Evolutionary conservation across 1,140 invertebrate species (phyloP).

Genomic region (Lasioglossum baleicum): DNA sequence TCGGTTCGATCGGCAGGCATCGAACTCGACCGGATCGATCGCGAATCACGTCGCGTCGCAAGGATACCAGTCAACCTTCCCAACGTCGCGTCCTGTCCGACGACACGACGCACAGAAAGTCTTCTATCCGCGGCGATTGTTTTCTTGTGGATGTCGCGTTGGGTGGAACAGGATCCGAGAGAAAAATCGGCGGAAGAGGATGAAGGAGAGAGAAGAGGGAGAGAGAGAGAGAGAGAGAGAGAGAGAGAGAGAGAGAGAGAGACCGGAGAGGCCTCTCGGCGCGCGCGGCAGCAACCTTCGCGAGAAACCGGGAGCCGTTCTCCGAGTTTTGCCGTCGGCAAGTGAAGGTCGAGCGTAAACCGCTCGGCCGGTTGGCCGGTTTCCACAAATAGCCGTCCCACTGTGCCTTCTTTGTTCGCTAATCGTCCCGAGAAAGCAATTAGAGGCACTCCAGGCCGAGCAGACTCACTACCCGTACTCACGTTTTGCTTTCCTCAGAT

Average conservation of each 20-base stretch:
- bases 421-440: conserved; percentile 59
- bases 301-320: conserved; percentile 61
- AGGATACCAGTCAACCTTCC: conserved; percentile 1
- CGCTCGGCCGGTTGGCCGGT: conserved; percentile 48
- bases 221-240: too few relatives aligned
- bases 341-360: conserved; percentile 61
- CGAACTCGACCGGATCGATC: background rate
- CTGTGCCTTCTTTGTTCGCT: conserved; percentile 61
- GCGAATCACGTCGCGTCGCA: background rate
- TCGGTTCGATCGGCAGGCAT: background rate
- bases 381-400: conserved; percentile 63
- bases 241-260: background rate
- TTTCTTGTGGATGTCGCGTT: background rate
- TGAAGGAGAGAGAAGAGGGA: background rate
- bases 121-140: conserved; percentile 8
- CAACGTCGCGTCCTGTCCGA: background rate
- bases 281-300: conserved; percentile 25
- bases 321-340: conserved; percentile 40
- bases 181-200: conserved; percentile 45
- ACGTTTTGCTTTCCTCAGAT: background rate
- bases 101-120: background rate
- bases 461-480: background rate
- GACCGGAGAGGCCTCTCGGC: conserved; percentile 14
- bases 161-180: conserved; percentile 37
- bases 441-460: conserved; percentile 30